A percentile compares a stretch with the other conserved stretches of the same genome.
Conservation (phyloP, 1,140 invertebrate species). For the Tetraneura akinire region DNA sequence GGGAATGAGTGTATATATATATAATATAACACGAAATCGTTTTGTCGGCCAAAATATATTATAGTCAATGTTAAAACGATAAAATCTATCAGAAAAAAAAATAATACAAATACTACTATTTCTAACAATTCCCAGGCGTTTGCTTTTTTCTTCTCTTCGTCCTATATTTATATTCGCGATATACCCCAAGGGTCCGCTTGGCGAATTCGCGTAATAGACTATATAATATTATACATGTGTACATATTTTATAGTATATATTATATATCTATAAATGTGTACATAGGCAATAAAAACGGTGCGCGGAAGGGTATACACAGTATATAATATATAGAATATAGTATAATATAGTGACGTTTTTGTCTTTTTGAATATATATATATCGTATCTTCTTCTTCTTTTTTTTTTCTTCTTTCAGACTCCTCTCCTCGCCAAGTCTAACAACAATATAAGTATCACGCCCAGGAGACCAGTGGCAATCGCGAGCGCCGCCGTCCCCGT, state of each 20-base stretch:
- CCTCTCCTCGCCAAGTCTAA: not conserved
- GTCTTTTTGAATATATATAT: slow-evolving; percentile 37
- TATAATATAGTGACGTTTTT: slow-evolving; percentile 8
- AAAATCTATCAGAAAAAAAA: slow-evolving; percentile 46
- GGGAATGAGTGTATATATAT: slow-evolving; percentile 10
- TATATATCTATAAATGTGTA: not conserved
- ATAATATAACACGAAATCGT: not conserved
- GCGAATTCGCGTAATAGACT: slow-evolving; percentile 37
- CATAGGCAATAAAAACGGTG: slow-evolving; percentile 32
- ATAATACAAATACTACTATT: not conserved
- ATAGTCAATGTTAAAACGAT: slow-evolving; percentile 44
- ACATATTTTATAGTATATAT: not conserved
- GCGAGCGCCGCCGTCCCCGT: not conserved
- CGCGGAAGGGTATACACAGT: slow-evolving; percentile 24
- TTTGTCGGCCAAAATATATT: not conserved
- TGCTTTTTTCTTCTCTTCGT: not conserved
- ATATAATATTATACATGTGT: not conserved
- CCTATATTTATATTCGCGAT: not conserved
- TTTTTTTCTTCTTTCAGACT: not conserved
- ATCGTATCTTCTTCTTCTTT: not conserved
- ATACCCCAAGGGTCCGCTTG: slow-evolving; percentile 38
- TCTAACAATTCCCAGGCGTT: slow-evolving; percentile 20
- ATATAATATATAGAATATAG: not conserved
- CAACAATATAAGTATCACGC: slow-evolving; percentile 17
- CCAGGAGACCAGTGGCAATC: slow-evolving; percentile 36